Base-by-base conservation (phyloP, 2,888 invertebrate genomes). In the Lymantria dispar region DNA sequence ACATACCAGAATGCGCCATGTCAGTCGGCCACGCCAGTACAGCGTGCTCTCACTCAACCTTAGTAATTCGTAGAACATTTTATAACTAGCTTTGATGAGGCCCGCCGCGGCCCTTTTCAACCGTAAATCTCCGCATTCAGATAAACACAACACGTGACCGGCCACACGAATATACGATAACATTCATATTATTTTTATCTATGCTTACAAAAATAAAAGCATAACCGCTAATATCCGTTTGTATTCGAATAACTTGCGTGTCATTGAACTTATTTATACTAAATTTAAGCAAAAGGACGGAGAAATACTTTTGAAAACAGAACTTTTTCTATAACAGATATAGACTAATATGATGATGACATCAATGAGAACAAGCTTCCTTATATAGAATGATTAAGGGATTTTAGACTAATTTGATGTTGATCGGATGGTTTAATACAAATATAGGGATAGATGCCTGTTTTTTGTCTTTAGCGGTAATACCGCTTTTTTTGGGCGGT, bases 1-100 rank as follows among this genome's bases (percentile, higher is more conserved):
- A 50, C 55, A 57, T 68, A 22, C 60, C 55, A 64, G 62, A 64
- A 64, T 60, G 57, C 70, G 74, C 67, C 70, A 72, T 85, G 87
- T 88, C 81, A 88, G 85, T 86, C 76, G 85, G 85, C 68, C 87
- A 71, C 60, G 60, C 58, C 56, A 74, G 78, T 77, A 85, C 89
- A 90, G 87, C 74, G 61, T 87, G 83, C 64, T 71, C 42, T 29
- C 29, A 11, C 82, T 78, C 80, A 63, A 79, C 82, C 66, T 65
- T 62, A 67, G 62, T 65, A 64, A 74, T 83, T 83, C 83, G 60
- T 68, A 60, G 80, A 83, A 84, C 71, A 70, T 72, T 66, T 56
- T 68, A 55, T 54, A 50, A 68, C 59, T 50, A 50, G 52, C 56
- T 68, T 54, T 61, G 55, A 59, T 40, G 48, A 57, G 7, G 47